Evolutionary conservation across 2,113 vertebrate species (phyloP), one percentile per base, ranked within the genome.

Genomic region (Coreoperca whiteheadi): DNA sequence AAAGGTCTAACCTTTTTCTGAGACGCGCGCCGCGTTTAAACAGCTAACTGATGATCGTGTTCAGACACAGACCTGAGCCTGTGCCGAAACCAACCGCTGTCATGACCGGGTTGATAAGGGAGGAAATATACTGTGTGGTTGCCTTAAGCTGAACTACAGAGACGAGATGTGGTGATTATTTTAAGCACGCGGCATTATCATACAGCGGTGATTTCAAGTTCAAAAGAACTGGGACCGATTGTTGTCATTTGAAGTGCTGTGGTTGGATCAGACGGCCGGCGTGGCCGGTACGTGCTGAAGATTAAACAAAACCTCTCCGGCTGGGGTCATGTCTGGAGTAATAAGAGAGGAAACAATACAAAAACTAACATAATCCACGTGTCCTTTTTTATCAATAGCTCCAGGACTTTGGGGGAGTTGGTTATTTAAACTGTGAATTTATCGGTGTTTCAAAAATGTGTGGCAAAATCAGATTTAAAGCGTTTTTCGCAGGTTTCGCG

Each of bases 101-200:
- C 81, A 67, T 28, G 3, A 57, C 30, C 11, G 6, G 14, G 41
- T 66, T 14, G 50, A 83, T 59, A 48, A 73, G 59, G 72, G 68
- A 57, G 66, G 48, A 73, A 87, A 61, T 43, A 10, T 21, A 12
- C 32, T 10, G 61, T 7, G 43, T 39, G 2, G 21, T 56, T 11
- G 76, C 82, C 65, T 68, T 41, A 14, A 83, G 87, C 79, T 41
- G 68, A 79, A 82, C 75, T 21, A 48, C 72, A 43, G 59, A 50
- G 59, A 61, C 64, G 16, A 56, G 56, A 82, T 57, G 53, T 3
- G n/a, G 51, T 59, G 83, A 84, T 87, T 85, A 82, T 82, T 77
- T 81, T 57, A 73, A 83, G 75, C 67, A 43, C 51, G 69, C 70
- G 53, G 71, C 74, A 74, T 86, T 70, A 81, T 89, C 81, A 72